Conservation (phyloP, 2,888 invertebrate species). For the Pocota personata region DNA sequence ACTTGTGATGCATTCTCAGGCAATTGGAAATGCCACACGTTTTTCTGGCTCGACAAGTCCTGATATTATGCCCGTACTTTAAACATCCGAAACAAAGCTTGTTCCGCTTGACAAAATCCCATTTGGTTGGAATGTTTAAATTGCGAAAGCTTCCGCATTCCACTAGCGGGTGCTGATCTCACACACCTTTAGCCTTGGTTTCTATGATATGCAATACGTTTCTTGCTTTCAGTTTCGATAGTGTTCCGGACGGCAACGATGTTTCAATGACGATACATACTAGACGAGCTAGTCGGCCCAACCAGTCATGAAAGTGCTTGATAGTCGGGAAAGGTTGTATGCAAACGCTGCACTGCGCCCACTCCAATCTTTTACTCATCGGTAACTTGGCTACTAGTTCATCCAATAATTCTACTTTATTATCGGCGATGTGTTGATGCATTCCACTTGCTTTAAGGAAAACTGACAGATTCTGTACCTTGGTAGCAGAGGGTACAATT, state of each 20-base stretch:
- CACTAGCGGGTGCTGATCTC: background rate
- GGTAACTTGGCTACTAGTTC: conserved; percentile 51
- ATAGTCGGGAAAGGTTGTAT: no score
- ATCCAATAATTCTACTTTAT: conserved; percentile 23
- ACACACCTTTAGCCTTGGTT: background rate
- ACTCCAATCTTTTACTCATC: no score
- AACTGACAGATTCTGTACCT: conserved; percentile 9
- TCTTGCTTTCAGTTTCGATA: background rate
- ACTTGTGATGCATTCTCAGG: no score
- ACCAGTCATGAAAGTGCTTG: conserved; percentile 56
- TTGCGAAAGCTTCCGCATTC: background rate
- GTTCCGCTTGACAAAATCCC: background rate
- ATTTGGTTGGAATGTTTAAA: background rate
- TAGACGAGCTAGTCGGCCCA: conserved; percentile 56
- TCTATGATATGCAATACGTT: background rate
- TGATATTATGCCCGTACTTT: background rate
- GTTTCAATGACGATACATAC: conserved; percentile 6
- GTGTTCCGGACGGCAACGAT: background rate
- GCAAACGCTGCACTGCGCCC: no score
- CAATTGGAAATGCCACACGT: background rate
- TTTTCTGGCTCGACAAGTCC: background rate
- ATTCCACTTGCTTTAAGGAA: conserved; percentile 15
- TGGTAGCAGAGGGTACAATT: conserved; percentile 38
- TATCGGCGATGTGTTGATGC: conserved; percentile 33
- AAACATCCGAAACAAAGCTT: background rate